Evolutionary conservation across 2,888 invertebrate genomes (phyloP).

Genomic region (Chelonus formosanus): DNA sequence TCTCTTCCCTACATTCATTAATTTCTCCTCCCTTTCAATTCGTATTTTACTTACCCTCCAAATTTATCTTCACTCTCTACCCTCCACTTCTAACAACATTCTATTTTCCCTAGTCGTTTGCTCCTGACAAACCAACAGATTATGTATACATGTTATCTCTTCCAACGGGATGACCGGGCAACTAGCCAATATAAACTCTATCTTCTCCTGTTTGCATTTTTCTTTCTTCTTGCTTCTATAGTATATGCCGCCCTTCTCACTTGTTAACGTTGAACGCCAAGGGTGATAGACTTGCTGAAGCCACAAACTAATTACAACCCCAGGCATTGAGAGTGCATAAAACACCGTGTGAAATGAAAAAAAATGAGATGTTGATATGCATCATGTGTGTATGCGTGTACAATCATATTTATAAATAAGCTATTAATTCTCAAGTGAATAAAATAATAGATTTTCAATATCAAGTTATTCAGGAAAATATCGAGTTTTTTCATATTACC

Average conservation of each 20-base stretch:
- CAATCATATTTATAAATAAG: too few relatives aligned
- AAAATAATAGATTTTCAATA: too few relatives aligned
- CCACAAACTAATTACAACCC: constrained; percentile 59
- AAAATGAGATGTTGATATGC: too few relatives aligned
- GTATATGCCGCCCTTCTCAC: too few relatives aligned
- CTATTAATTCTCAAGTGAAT: too few relatives aligned
- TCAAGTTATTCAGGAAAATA: too few relatives aligned
- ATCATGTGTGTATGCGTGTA: too few relatives aligned
- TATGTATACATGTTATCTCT: constrained; percentile 28
- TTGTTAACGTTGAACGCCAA: background rate
- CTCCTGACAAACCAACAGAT: constrained; percentile 1
- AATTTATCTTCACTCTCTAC: constrained; percentile 7
- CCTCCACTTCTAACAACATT: background rate
- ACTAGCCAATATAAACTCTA: constrained; percentile 27
- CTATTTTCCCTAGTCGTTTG: constrained; percentile 2
- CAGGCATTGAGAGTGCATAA: constrained; percentile 49
- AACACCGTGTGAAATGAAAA: background rate
- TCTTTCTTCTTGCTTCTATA: constrained; percentile 18
- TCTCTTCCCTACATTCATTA: background rate
- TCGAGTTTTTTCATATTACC: too few relatives aligned
- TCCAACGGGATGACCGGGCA: constrained; percentile 25
- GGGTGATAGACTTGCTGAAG: constrained; percentile 53
- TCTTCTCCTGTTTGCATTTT: constrained; percentile 22
- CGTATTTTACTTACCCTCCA: background rate
- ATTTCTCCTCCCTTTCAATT: background rate